Base-by-base conservation (phyloP, 2,113 vertebrate genomes). In the Scortum barcoo region DNA sequence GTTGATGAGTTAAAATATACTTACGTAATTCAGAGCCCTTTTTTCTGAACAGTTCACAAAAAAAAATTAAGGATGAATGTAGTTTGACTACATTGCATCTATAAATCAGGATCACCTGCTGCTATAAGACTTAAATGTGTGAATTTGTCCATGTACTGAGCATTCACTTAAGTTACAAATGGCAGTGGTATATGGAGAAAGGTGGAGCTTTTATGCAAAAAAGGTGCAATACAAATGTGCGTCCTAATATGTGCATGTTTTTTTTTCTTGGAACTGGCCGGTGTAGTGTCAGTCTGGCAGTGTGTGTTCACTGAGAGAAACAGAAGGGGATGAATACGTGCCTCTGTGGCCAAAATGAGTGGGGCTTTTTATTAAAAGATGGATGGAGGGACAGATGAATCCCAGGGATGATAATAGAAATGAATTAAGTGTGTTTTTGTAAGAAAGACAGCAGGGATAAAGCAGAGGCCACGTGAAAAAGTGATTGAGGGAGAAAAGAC, bases 291-390 rank as follows among this genome's bases (percentile, higher is more conserved):
- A 62, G 38, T 83, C 67, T 76, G 51, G 40, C 66, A 75, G 62
- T 68, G 60, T 11, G 5, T 78, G 63, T 63, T 61, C 26, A 77
- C 42, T 1, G 44, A 77, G 62, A 62, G 42, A 74, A 79, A 57
- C 70, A 19, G 48, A 50, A 72, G 46, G 14, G 42, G 28, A 58
- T 83, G 70, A 85, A 86, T 88, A 57, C 61, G 71, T 33, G 24
- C 42, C n/a, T 71, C 33, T 76, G 30, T 76, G 62, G 81, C 57
- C 80, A 46, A 78, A 81, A 72, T 46, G 42, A 82, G 80, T 24
- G 63, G 14, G 19, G 13, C 75, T 82, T 78, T 86, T 87, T 86
- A 78, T 84, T 78, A 66, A 79, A 83, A 80, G 76, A 85, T 72
- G 38, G 65, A 83, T 81, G 12, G 66, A 81, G 67, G 60, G 44